A percentile compares a stretch with the other conserved stretches of the same genome.
Evolutionary conservation across 2,113 vertebrate genomes (phyloP).

Genomic region (Pteruthius melanotis): DNA sequence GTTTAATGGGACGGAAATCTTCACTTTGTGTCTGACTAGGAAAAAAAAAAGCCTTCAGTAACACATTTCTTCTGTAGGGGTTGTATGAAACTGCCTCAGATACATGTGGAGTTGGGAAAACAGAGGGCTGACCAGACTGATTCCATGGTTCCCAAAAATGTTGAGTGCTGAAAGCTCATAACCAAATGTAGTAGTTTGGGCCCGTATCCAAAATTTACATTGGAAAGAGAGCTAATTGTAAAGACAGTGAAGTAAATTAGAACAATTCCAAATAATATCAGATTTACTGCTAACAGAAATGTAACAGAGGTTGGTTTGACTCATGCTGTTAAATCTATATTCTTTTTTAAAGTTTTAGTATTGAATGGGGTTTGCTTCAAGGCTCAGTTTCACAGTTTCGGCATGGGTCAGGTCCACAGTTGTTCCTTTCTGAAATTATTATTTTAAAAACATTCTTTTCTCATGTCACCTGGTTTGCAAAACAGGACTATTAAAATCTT

Average conservation of each 20-base stretch:
- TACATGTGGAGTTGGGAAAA: background rate
- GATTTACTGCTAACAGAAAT: background rate
- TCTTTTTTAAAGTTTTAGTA: background rate
- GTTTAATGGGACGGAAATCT: background rate
- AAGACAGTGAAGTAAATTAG: background rate
- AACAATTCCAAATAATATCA: background rate
- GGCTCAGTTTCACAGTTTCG: background rate
- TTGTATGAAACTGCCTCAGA: background rate
- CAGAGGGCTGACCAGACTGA: background rate
- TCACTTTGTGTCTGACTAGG: background rate
- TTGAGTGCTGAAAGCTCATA: background rate
- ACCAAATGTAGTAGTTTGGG: conserved; percentile 1
- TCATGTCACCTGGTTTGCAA: background rate
- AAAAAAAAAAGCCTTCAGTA: background rate
- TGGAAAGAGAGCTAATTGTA: background rate
- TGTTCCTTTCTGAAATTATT: background rate
- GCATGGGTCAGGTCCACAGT: background rate
- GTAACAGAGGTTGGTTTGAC: background rate
- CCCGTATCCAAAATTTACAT: background rate
- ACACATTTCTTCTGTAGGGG: background rate
- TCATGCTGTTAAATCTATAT: background rate
- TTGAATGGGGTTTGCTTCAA: background rate
- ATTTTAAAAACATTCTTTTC: background rate
- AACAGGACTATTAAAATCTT: background rate
- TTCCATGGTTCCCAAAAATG: background rate